A percentile compares a stretch with the other conserved stretches of the same genome.
Conservation (phyloP, 1,140 invertebrate species). For the Papilio glaucus region DNA sequence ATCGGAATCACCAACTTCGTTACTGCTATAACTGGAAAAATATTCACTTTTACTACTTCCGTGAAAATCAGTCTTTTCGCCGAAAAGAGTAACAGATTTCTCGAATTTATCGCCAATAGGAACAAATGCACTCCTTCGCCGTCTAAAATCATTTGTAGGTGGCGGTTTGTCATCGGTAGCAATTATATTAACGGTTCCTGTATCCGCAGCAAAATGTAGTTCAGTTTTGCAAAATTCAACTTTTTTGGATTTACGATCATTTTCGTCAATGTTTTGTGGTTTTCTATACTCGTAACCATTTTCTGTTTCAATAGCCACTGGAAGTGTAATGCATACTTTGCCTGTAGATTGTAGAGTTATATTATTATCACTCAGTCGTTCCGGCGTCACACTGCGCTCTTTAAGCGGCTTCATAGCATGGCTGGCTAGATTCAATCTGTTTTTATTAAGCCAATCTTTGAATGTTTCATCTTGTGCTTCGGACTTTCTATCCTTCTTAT, state of each 20-base stretch:
- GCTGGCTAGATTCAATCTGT: constrained; percentile 52
- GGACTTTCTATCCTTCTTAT: constrained; percentile 46
- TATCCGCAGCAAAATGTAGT: constrained; percentile 93
- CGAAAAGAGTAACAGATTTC: constrained; percentile 73
- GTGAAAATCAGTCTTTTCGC: constrained; percentile 59
- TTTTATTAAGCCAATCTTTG: constrained; percentile 75
- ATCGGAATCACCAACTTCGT: constrained; percentile 62
- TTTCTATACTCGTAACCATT: constrained; percentile 52
- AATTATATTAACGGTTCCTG: constrained; percentile 92
- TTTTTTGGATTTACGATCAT: constrained; percentile 86
- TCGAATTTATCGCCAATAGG: constrained; percentile 73
- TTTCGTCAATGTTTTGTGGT: constrained; percentile 53
- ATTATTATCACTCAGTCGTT: constrained; percentile 58
- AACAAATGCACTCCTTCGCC: constrained; percentile 84
- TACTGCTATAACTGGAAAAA: constrained; percentile 43
- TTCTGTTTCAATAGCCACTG: constrained; percentile 65
- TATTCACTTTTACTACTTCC: constrained; percentile 41
- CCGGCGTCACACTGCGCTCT: constrained; percentile 50
- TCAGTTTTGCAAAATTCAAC: constrained; percentile 94
- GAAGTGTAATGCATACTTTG: constrained; percentile 79
- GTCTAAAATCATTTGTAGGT: constrained; percentile 90
- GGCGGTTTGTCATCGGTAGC: constrained; percentile 93
- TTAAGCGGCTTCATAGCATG: constrained; percentile 15
- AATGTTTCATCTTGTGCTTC: constrained; percentile 64
- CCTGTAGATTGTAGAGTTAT: constrained; percentile 69